Base-by-base conservation (phyloP, 2,888 invertebrate species). In the Hyppa rectilinea region DNA sequence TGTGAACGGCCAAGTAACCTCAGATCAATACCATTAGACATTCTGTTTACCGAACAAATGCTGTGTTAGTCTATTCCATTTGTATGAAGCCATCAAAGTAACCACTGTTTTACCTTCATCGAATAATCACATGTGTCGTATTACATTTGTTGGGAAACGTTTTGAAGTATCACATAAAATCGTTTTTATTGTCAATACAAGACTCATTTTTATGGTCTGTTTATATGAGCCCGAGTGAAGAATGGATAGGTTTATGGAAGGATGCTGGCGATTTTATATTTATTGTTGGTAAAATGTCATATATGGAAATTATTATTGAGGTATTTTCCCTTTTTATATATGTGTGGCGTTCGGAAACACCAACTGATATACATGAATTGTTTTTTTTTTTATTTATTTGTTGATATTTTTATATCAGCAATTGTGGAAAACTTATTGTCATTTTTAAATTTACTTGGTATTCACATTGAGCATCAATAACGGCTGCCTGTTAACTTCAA, bases 161-260 rank as follows among this genome's bases (percentile, higher is more conserved):
- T 91, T 85, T 87, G 73, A 83, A 87, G 85, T 87, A 87, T 82
- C 83, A 81, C 91, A 89, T 93, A 92, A 93, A 94, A 89, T 81
- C 56, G 82, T 85, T 92, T 92, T 94, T 93, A 94, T 91, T 89
- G 90, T 88, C 89, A 89, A 90, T 91, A 92, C 91, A 91, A 91
- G 92, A 92, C 91, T 93, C 93, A 89, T 89, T 93, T 94, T 95
- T 94, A 95, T 90, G 85, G 88, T 89, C 89, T 93, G 93, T 94
- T 94, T 94, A 94, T 93, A 92, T 90, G 90, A 85, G 86, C 78
- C 80, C 85, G 83, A 84, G 83, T 88, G 88, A 89, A 89, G 90
- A 90, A 92, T 90, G 85, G 87, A 87, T 83, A 85, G 87, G 84
- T 86, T 87, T 89, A 89, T 91, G 88, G 86, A 87, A 87, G 91